A percentile compares a stretch with the other conserved stretches of the same genome.
Conservation (phyloP, 2,888 invertebrate species). For the Scaptomyza cyrtandrae region DNA sequence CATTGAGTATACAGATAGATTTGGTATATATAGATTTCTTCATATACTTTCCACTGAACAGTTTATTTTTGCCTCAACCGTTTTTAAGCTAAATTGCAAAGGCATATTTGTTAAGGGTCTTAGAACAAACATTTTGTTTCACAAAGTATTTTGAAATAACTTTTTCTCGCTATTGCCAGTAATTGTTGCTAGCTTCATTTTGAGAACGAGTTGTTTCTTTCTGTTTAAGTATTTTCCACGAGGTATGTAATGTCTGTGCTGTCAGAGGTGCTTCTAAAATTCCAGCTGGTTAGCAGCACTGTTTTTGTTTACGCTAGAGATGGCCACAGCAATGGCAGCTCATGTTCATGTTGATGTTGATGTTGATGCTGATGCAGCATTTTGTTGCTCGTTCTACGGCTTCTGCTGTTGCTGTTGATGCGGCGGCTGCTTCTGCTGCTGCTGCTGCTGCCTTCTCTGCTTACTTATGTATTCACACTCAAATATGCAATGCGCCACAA, state of each 20-base stretch:
- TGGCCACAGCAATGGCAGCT: slow-evolving; percentile 48
- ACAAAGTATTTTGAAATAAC: too few relatives aligned
- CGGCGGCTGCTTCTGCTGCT: slow-evolving; percentile 23
- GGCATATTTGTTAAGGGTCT: too few relatives aligned
- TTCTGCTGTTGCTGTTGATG: slow-evolving; percentile 17
- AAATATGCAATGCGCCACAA: slow-evolving; percentile 76
- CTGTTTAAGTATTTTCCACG: not conserved
- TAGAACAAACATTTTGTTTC: too few relatives aligned
- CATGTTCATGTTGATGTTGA: slow-evolving; percentile 18
- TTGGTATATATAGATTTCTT: not conserved
- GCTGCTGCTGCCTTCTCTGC: slow-evolving; percentile 32
- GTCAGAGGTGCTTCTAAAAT: not conserved
- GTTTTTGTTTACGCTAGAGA: slow-evolving; percentile 56
- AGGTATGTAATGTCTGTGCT: slow-evolving; percentile 6
- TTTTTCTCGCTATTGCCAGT: too few relatives aligned
- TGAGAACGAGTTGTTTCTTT: not conserved
- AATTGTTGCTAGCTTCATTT: too few relatives aligned
- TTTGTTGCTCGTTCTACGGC: slow-evolving; percentile 34
- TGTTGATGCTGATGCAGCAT: slow-evolving; percentile 43
- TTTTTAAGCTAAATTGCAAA: too few relatives aligned
- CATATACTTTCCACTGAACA: not conserved
- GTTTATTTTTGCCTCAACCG: too few relatives aligned
- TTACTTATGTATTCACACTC: slow-evolving; percentile 74
- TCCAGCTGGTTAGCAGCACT: slow-evolving; percentile 32
- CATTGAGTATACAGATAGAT: too few relatives aligned